Evolutionary conservation across 1,140 invertebrate species (phyloP).

Genomic region (Apolygus lucorum): DNA sequence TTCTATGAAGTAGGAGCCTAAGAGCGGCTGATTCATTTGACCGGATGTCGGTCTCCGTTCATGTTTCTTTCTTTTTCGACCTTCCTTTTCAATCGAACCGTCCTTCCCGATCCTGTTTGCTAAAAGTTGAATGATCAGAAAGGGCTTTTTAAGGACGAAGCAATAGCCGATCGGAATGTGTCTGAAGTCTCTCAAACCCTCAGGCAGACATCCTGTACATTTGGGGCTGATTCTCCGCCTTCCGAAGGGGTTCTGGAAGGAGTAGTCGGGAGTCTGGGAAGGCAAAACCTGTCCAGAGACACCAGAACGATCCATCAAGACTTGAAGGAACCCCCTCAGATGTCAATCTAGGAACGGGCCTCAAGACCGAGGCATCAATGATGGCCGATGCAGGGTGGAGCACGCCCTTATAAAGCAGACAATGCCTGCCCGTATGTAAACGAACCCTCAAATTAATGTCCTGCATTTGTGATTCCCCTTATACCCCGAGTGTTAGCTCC

Average conservation of each 20-base stretch:
- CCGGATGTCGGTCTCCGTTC: neutral
- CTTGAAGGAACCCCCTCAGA: neutral
- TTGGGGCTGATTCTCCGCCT: neutral
- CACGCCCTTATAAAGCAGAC: constrained; percentile 7
- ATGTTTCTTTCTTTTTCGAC: neutral
- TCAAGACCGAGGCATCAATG: neutral
- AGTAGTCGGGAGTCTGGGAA: neutral
- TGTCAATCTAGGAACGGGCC: neutral
- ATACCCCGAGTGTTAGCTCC: neutral
- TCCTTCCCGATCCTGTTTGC: neutral
- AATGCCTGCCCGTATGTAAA: constrained; percentile 18
- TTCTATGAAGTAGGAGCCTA: neutral
- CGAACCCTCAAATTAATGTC: constrained; percentile 21
- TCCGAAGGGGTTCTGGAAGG: neutral
- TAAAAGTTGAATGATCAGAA: neutral
- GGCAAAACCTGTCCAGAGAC: too few relatives aligned
- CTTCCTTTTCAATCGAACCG: neutral
- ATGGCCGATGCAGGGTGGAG: neutral
- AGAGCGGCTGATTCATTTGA: neutral
- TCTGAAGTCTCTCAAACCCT: neutral
- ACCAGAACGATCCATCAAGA: neutral
- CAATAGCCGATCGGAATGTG: neutral
- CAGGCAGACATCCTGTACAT: neutral
- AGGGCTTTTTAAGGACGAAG: neutral
- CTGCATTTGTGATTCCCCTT: constrained; percentile 17